Conservation (phyloP, 2,888 invertebrate species). For the Lamellibrachia columna region DNA sequence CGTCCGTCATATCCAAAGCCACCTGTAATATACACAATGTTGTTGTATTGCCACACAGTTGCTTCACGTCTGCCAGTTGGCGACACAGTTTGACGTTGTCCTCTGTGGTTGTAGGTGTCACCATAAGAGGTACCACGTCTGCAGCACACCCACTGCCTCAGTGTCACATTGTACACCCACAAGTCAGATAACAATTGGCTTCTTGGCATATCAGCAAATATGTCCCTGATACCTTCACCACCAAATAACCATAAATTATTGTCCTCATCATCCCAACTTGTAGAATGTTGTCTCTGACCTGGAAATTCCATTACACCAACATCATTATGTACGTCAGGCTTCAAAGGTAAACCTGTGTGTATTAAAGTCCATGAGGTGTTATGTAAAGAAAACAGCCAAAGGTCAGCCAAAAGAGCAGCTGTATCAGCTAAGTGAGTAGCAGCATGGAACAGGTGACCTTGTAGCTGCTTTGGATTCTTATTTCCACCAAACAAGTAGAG, state of each 20-base stretch:
- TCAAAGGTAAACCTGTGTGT: background rate
- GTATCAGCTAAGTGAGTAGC: background rate
- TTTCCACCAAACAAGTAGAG: conserved; percentile 1
- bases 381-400: background rate
- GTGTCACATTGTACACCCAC: background rate
- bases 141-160: background rate
- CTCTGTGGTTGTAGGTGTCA: background rate
- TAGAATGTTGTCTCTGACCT: background rate
- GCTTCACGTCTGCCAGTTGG: background rate
- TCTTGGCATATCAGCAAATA: background rate
- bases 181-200: background rate
- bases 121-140: background rate
- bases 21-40: background rate
- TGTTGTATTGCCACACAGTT: background rate
- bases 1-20: background rate
- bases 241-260: background rate
- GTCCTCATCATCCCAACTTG: background rate
- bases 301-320: background rate
- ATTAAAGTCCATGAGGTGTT: background rate
- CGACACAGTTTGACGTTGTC: background rate
- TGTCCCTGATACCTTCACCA: background rate
- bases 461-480: background rate
- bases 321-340: background rate
- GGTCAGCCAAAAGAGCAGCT: background rate
- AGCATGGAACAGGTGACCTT: background rate